phyloP scores from a whole-genome alignment of 2,888 invertebrate genomes.

The Sarcophaga subvicina region DNA sequence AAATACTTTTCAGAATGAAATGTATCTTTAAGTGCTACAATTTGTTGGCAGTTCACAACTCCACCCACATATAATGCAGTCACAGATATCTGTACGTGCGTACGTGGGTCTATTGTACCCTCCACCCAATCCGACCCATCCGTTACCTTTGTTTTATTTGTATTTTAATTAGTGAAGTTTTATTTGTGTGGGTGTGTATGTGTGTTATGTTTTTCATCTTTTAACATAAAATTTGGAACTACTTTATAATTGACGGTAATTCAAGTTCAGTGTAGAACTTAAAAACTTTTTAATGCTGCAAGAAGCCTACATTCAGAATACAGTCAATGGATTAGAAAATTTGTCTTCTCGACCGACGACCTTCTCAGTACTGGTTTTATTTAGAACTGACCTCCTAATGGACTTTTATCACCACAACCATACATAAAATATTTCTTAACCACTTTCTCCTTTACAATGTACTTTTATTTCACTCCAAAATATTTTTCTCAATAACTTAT shows the following conservation, averaged over 20 bases:
- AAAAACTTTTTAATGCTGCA: neutral
- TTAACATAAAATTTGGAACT: neutral
- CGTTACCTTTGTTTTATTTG: conserved; percentile 49
- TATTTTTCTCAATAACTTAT: no score
- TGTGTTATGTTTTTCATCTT: neutral
- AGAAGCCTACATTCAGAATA: no score
- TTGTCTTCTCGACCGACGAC: no score
- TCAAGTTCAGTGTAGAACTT: neutral
- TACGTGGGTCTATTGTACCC: conserved; percentile 4
- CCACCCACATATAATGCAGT: conserved; percentile 6
- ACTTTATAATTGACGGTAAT: neutral
- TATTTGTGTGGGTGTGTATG: conserved; percentile 9
- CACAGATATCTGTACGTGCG: conserved; percentile 7
- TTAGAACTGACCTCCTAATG: no score
- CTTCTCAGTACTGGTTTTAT: no score
- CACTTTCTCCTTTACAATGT: no score
- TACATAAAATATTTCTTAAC: no score
- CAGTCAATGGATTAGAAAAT: no score
- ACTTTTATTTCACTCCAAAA: no score
- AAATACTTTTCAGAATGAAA: conserved; percentile 67
- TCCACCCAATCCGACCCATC: neutral
- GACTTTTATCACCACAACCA: no score
- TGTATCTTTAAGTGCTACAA: conserved; percentile 71
- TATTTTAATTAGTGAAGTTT: conserved; percentile 52
- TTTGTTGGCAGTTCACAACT: conserved; percentile 56